These are phyloP conservation scores for Actinia equina DNA, from an alignment of 64 coral and sea anemone genomes.

Conservation along the genomic window DNA sequence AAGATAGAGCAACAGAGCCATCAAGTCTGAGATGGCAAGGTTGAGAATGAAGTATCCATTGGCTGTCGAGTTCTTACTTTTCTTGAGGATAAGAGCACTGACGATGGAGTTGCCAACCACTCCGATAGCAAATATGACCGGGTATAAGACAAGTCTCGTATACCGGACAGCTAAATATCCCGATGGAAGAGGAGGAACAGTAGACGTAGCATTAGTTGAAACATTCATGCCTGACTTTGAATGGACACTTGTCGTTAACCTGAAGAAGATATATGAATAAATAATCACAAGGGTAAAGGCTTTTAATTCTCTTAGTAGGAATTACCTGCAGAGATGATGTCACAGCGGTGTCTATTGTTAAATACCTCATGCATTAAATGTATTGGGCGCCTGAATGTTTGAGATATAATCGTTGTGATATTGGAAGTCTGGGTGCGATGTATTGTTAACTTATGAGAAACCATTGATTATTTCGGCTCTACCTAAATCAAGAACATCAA, in stretches of 20 bases:
- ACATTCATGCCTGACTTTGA: background rate
- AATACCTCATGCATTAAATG: background rate
- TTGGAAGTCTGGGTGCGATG: background rate
- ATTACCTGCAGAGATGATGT: background rate
- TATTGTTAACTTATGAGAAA: background rate
- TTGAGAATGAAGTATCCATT: slow-evolving; percentile 85
- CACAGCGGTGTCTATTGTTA: background rate
- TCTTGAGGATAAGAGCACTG: slow-evolving; percentile 41
- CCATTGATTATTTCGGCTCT: background rate
- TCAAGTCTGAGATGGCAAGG: slow-evolving; percentile 77
- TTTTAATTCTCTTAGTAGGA: background rate
- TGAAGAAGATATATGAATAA: slow-evolving; percentile 14
- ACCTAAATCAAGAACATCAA: background rate
- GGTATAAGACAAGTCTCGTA: slow-evolving; percentile 47
- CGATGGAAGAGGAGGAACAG: background rate
- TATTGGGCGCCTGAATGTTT: background rate
- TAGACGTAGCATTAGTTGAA: background rate
- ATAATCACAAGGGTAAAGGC: background rate
- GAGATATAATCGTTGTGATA: background rate
- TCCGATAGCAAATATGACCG: slow-evolving; percentile 39
- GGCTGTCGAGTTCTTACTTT: slow-evolving; percentile 36
- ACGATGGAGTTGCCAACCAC: slow-evolving; percentile 46
- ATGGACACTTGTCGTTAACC: background rate
- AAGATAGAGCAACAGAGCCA: slow-evolving; percentile 62
- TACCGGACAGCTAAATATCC: slow-evolving; percentile 15